A percentile compares a stretch with the other conserved stretches of the same genome.
These are phyloP conservation scores for Synanthedon vespiformis DNA, from an alignment of 2,888 invertebrate species.

Conservation along the genomic window DNA sequence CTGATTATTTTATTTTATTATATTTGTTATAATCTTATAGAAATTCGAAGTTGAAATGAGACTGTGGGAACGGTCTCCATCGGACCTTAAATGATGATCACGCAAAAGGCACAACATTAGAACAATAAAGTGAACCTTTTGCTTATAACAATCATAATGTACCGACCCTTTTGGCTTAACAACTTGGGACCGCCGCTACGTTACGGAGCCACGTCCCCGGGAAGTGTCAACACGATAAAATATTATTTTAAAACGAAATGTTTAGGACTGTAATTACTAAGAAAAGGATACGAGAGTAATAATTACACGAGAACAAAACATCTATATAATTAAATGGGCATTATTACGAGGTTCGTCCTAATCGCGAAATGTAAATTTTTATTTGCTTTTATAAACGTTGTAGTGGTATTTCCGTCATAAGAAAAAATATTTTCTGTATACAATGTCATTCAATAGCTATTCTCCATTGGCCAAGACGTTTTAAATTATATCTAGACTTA, in stretches of 20 bases:
- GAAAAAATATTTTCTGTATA: no score
- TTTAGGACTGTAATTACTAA: slow-evolving; percentile 14
- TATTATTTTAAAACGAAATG: slow-evolving; percentile 28
- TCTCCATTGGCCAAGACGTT: no score
- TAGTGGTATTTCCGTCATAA: no score
- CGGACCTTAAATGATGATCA: slow-evolving; percentile 44
- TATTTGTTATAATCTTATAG: no score
- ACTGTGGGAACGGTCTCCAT: slow-evolving; percentile 8
- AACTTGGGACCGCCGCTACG: slow-evolving; percentile 32
- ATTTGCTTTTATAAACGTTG: no score
- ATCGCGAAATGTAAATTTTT: no score
- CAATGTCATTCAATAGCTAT: no score
- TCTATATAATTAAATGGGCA: neutral
- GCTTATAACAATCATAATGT: slow-evolving; percentile 55
- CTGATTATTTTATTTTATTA: no score
- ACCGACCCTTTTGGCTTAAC: slow-evolving; percentile 51
- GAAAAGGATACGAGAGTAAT: slow-evolving; percentile 2
- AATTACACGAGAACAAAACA: neutral
- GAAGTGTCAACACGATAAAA: slow-evolving; percentile 39
- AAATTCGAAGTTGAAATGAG: no score
- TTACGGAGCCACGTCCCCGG: slow-evolving; percentile 24
- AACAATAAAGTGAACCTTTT: slow-evolving; percentile 54
- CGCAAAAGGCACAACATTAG: slow-evolving; percentile 50
- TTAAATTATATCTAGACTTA: no score
- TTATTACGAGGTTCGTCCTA: no score